Evolutionary conservation across 2,888 invertebrate species (phyloP), one percentile per base, ranked within the genome.

Genomic region (Mimachlamys varia): DNA sequence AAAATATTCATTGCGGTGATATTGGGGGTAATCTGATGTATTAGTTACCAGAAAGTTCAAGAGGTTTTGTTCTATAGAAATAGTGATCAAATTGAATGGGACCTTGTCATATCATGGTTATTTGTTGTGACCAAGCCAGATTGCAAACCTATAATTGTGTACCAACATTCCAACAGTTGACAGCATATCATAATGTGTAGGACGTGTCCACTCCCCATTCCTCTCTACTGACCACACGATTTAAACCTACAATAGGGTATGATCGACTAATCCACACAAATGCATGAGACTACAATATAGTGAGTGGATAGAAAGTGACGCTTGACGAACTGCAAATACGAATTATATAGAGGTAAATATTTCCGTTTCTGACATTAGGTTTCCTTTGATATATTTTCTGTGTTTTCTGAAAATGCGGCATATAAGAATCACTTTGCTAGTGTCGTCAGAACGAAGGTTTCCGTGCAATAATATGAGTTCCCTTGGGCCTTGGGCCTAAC

Each of bases 1-100:
- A 76, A 76, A 76, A 33, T 76, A 76, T 76, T 76, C 76, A 76
- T 76, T 76, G 76, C 33, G 12, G 76, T 27, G 27, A 76, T 76
- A 27, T 33, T 22, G 33, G 22, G 27, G 27, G 33, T 76, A 76
- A 76, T 76, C 76, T 33, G 76, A 27, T 76, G 76, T 33, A 33
- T 76, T 76, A 76, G 76, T 22, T 76, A 1, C 33, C 15, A 33
- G 76, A 33, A 33, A 76, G 76, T 76, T 76, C 76, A 76, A 13
- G 27, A 76, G 76, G 76, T 76, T 76, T 27, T 76, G 33, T 76
- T 12, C 76, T 27, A 33, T 33, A 76, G 76, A 33, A 76, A 76
- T 76, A 33, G 27, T 76, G 13, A 12, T 0, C 27, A 33, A 76
- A 76, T 33, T 33, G 76, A 33, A 27, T 22, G 17, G 76, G 33